Evolutionary conservation across 2,113 vertebrate genomes (phyloP), one percentile per base, ranked within the genome.

Genomic region (Gallinago media): DNA sequence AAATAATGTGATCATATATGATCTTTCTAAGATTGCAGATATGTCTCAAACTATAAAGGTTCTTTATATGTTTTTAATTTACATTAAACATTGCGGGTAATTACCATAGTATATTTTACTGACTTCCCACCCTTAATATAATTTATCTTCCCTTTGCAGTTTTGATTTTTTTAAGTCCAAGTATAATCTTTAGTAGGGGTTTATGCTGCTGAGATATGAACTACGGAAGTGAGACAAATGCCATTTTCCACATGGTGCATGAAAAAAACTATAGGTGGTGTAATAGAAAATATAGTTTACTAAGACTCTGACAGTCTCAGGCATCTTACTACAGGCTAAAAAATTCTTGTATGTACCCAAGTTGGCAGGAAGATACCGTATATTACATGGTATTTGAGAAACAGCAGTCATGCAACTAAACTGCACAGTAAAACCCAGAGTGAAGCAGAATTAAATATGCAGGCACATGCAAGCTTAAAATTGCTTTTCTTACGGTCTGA

Each of bases 161-260:
- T 92, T 78, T 83, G 54, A 16, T n/a, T 23, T 55, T 31, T 47
- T 79, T 12, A 2, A 81, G 85, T 70, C 58, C 15, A 82, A 54
- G 26, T 58, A 38, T 65, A 80, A 80, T 62, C 59, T 78, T 86
- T 46, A 59, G 32, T 21, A 61, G 6, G 31, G 61, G 92, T 50
- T 81, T 65, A 52, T 22, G 49, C 73, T 81, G 61, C 75, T 54
- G 34, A 91, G 46, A 40, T 73, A 80, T 42, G 52, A 95, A 68
- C 90, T 61, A 86, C 63, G 89, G 65, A 94, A 65, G 55, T 90
- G 79, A 73, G 68, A 81, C 70, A 92, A 92, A 93, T 75, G 84
- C 76, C 52, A 84, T 94, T 93, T 93, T 95, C 88, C 42, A 78
- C 58, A 68, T 6, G 29, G 49, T 49, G 23, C 29, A 61, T 65